Evolutionary conservation across 2,797 vertebrate species (phyloP).

Genomic region (Perdix hodgsoniae): DNA sequence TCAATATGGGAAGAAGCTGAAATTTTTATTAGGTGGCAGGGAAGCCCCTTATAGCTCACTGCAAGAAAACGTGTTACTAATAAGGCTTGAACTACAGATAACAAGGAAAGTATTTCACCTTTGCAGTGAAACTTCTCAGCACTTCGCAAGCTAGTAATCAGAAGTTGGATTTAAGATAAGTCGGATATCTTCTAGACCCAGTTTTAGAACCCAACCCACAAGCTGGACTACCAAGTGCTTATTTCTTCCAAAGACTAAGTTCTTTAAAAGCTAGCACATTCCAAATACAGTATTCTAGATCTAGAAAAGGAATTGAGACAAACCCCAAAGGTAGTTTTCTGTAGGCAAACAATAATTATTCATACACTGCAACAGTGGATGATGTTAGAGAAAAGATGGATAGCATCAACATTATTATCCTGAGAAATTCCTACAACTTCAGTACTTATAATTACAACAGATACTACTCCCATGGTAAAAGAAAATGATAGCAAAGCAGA

Average conservation of each 20-base stretch:
- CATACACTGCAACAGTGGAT: neutral
- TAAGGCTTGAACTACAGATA: neutral
- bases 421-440: neutral
- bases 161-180: fast-evolving
- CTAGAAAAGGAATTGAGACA: neutral
- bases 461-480: neutral
- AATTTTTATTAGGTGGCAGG: neutral
- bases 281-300: neutral
- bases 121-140: neutral
- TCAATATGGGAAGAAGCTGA: neutral
- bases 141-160: neutral
- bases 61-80: neutral
- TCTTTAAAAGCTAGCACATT: neutral
- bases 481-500: neutral
- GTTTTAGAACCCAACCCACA: neutral
- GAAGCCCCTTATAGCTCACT: neutral
- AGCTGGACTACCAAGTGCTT: neutral
- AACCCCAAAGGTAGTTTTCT: neutral
- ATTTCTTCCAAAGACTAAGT: neutral
- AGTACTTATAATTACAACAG: neutral
- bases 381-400: neutral
- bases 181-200: neutral
- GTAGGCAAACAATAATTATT: neutral
- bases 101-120: neutral
- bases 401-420: neutral